Base-by-base conservation (phyloP, 2,888 invertebrate species). In the Brachyptera putata region DNA sequence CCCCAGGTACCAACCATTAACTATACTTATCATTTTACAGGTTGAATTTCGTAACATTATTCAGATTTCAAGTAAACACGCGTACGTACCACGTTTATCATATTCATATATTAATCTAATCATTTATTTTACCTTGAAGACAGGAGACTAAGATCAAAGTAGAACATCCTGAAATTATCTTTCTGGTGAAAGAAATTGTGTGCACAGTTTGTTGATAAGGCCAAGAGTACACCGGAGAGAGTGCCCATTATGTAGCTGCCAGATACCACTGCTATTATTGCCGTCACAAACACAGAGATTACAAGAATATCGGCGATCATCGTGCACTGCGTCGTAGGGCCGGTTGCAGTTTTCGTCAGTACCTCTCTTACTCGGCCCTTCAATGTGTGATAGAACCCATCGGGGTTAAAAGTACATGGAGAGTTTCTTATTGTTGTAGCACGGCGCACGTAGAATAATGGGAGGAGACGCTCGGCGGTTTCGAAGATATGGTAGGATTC, bases 161-260 rank as follows among this genome's bases (percentile, higher is more conserved):
- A 82, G 69, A 85, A 87, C 86, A 89, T 89, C 60, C 89, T 81
- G 80, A 86, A 88, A 71, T 85, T 89, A 61, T 89, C 84, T 61
- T 78, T 82, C 68, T 82, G 81, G 70, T 91, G 91, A 67, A 89
- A 84, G 69, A 84, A 91, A 71, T 91, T 91, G 70, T 91, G 91
- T 0, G 85, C 81, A 1, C 80, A 78, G 11, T 86, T 79, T 0
- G 80, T 75, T 0, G 82, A 76, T 77, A 84, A 80, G 1, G 80
- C 76, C 1, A 89, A 70, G 1, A 81, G 74, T 1, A 81, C 58
- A 1, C 84, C 87, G 18, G 83, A 79, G 24, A 83, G 37, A 13
- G 75, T 56, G 48, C 76, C 80, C 37, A 77, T 70, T 9, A 63
- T 11, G 18, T 57, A 65, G 56, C 65, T 68, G 18, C 65, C 50